These are phyloP conservation scores for Diorhabda elongata DNA, from an alignment of 1,140 invertebrate genomes.

Conservation along the genomic window DNA sequence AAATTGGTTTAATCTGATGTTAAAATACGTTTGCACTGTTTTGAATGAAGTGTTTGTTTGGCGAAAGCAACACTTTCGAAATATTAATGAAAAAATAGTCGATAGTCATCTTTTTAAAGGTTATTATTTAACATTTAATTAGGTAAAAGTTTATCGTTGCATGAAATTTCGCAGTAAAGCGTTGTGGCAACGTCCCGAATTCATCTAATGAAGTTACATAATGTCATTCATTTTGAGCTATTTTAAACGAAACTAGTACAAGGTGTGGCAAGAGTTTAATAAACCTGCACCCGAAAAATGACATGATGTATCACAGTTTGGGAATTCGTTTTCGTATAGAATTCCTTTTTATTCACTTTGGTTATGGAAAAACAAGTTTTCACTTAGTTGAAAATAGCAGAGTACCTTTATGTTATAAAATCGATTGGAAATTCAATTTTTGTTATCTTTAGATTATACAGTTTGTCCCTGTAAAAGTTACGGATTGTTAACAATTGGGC, in stretches of 20 bases:
- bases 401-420: no score
- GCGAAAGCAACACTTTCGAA: no score
- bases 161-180: constrained; percentile 12
- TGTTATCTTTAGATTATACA: no score
- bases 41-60: no score
- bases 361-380: no score
- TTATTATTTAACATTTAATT: constrained; percentile 17
- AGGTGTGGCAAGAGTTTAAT: constrained; percentile 7
- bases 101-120: constrained; percentile 4
- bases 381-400: no score
- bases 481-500: no score
- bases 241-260: constrained; percentile 12
- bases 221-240: constrained; percentile 15
- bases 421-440: no score
- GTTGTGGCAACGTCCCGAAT: constrained; percentile 6
- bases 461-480: no score
- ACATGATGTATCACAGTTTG: not conserved
- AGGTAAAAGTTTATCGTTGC: constrained; percentile 13
- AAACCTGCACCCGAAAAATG: not conserved
- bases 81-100: not conserved
- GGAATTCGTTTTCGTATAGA: not conserved
- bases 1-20: no score
- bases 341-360: no score
- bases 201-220: constrained; percentile 14
- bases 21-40: not conserved